phyloP scores from a whole-genome alignment of 1,140 invertebrate species.

The Artemia franciscana region DNA sequence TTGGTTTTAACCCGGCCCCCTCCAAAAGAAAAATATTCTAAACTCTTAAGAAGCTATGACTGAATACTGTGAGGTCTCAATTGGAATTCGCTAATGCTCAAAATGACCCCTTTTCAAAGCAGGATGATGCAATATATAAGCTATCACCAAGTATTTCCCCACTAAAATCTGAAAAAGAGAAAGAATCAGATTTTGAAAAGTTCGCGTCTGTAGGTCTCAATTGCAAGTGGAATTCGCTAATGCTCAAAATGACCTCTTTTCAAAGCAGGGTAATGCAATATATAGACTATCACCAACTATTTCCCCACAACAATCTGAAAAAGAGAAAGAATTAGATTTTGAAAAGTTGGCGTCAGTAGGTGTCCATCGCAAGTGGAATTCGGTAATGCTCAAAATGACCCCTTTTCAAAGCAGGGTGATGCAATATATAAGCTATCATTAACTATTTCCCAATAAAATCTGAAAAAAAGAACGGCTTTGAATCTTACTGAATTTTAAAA shows the following conservation, averaged over 20 bases:
- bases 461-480: too few relatives aligned
- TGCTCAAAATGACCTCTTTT: neutral
- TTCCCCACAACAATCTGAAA: slow-evolving; percentile 26
- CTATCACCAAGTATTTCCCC: slow-evolving; percentile 16
- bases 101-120: slow-evolving; percentile 7
- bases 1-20: too few relatives aligned
- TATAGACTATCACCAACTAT: slow-evolving; percentile 17
- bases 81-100: neutral
- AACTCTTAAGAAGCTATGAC: too few relatives aligned
- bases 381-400: neutral
- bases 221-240: neutral
- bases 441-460: slow-evolving; percentile 23
- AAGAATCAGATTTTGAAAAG: too few relatives aligned
- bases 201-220: too few relatives aligned
- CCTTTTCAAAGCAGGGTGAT: slow-evolving; percentile 14
- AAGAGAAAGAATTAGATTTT: too few relatives aligned
- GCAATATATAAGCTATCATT: slow-evolving; percentile 15
- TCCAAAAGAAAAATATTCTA: too few relatives aligned
- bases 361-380: slow-evolving; percentile 7
- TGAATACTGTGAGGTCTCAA: too few relatives aligned
- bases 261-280: slow-evolving; percentile 15
- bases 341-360: too few relatives aligned
- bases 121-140: slow-evolving; percentile 18
- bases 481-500: too few relatives aligned
- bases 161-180: slow-evolving; percentile 25